Evolutionary conservation across 2,113 vertebrate species (phyloP).

Genomic region (Aptenodytes patagonicus): DNA sequence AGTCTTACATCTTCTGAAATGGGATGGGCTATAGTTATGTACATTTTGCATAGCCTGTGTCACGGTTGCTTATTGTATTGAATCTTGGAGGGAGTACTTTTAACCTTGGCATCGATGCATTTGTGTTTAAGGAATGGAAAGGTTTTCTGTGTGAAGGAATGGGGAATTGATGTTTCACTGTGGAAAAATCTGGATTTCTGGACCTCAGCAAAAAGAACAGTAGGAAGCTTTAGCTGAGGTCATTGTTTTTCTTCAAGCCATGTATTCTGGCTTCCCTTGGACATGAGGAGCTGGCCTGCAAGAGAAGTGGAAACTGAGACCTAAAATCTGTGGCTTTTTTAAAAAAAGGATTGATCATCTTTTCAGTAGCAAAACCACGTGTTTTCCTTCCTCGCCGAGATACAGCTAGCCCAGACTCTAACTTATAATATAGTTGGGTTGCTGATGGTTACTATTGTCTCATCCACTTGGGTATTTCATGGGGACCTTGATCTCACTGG

Average conservation of each 20-base stretch:
- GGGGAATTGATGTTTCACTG: not conserved
- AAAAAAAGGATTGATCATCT: not conserved
- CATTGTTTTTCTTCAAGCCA: fast-evolving
- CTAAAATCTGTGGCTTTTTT: not conserved
- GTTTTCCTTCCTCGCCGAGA: not conserved
- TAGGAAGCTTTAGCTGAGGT: not conserved
- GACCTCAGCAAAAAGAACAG: not conserved
- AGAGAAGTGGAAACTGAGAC: not conserved
- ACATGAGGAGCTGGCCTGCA: not conserved
- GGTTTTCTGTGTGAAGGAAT: not conserved
- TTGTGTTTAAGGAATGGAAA: not conserved
- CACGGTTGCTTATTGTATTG: not conserved
- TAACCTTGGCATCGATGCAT: not conserved
- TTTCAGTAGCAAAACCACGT: not conserved
- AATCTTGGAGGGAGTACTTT: not conserved
- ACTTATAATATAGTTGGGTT: not conserved
- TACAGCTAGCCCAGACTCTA: not conserved
- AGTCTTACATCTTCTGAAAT: not conserved
- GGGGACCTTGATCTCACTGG: not conserved
- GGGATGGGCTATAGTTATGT: not conserved
- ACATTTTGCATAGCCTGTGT: not conserved
- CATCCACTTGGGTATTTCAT: not conserved
- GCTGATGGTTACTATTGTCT: not conserved
- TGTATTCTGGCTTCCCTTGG: not conserved
- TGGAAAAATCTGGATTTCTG: not conserved